Percentiles rank a stretch among this genome's conserved stretches.
These are phyloP conservation scores for Caenorhabditis sinica DNA, from an alignment of 2,888 invertebrate species.

Conservation along the genomic window DNA sequence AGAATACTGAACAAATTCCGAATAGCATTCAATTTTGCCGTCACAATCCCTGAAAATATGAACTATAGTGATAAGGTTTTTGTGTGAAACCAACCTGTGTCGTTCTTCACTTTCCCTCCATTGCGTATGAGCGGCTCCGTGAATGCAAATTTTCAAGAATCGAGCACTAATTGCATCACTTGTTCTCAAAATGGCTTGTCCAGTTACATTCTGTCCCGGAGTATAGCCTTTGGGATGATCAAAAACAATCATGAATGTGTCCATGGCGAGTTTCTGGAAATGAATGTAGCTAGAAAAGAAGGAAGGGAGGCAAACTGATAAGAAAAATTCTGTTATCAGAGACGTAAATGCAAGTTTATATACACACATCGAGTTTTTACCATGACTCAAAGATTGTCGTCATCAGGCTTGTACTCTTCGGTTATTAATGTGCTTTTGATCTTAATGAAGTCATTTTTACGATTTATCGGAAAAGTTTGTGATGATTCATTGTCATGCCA, in stretches of 20 bases:
- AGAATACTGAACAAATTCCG: constrained; percentile 22
- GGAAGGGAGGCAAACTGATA: constrained; percentile 1
- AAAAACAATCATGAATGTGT: constrained; percentile 9
- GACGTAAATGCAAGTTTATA: not conserved
- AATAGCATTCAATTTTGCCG: constrained; percentile 11
- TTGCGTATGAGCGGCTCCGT: constrained; percentile 40
- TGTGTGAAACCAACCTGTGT: not conserved
- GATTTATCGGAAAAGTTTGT: not conserved
- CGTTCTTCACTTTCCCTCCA: constrained; percentile 27
- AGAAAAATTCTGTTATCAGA: not conserved
- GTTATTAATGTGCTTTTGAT: not conserved
- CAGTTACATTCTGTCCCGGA: constrained; percentile 28
- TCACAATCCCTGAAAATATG: constrained; percentile 19
- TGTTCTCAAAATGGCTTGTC: not conserved
- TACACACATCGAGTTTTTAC: not conserved
- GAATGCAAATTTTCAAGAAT: constrained; percentile 30
- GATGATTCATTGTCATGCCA: not conserved
- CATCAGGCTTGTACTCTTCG: not conserved
- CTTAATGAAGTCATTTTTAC: constrained; percentile 19
- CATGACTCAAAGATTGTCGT: constrained; percentile 16
- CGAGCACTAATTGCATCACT: not conserved
- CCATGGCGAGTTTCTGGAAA: not conserved
- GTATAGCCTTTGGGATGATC: not conserved
- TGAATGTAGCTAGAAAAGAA: too few species aligned
- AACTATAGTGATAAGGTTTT: not conserved